These are phyloP conservation scores for Aplidium turbinatum DNA, from an alignment of 23 tunicate genomes.

Conservation along the genomic window DNA sequence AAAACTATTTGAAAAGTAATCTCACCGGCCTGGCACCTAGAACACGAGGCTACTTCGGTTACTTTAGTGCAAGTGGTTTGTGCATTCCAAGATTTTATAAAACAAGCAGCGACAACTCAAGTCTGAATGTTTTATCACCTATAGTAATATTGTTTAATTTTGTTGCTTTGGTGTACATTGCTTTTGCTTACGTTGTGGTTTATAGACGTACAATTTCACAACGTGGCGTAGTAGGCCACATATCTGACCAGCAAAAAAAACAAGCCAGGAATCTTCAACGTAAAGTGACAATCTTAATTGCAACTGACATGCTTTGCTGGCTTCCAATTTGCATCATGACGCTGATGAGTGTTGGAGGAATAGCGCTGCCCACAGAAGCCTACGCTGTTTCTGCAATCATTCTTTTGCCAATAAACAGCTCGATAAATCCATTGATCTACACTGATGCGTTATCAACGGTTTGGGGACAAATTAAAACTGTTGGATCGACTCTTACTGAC, in stretches of 20 bases:
- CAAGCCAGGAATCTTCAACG: not conserved
- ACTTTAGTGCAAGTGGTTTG: slow-evolving; percentile 41
- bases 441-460: too few species aligned
- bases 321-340: too few species aligned
- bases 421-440: too few species aligned
- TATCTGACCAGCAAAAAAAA: not conserved
- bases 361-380: too few species aligned
- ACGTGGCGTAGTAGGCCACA: not conserved
- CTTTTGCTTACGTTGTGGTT: not conserved
- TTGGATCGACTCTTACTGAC: too few species aligned
- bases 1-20: not conserved
- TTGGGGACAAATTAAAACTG: too few species aligned
- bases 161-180: not conserved
- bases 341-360: too few species aligned
- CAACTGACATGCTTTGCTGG: not conserved
- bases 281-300: not conserved
- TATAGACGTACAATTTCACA: not conserved
- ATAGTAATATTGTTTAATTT: not conserved
- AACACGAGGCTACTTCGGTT: slow-evolving; percentile 40
- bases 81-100: too few species aligned
- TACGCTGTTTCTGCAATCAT: too few species aligned
- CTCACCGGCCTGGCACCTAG: slow-evolving; percentile 14
- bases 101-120: slow-evolving; percentile 2
- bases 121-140: not conserved
- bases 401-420: too few species aligned